phyloP scores from a whole-genome alignment of 2,888 invertebrate species.

The Pandemis heparana region DNA sequence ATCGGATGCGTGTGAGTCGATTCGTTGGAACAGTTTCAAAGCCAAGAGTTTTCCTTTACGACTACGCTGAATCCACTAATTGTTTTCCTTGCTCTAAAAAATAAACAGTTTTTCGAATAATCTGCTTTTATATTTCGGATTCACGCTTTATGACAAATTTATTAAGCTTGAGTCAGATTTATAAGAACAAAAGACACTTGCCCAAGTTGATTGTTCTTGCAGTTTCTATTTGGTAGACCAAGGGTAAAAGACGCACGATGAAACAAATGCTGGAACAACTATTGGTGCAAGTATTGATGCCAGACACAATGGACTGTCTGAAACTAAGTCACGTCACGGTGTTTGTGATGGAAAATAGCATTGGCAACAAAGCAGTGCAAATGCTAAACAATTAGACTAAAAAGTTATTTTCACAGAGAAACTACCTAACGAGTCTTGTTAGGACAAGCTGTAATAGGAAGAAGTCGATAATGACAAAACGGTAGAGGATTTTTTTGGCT shows the following conservation, averaged over 20 bases:
- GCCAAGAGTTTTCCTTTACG: constrained; percentile 43
- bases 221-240: neutral
- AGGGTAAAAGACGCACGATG: neutral
- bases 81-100: constrained; percentile 20
- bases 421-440: neutral
- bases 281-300: neutral
- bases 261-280: neutral
- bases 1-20: constrained; percentile 32
- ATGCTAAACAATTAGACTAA: neutral
- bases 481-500: neutral
- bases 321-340: neutral
- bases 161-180: constrained; percentile 19
- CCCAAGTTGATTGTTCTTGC: neutral
- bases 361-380: neutral
- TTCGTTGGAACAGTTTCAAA: constrained; percentile 44
- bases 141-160: constrained; percentile 1
- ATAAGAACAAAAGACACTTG: constrained; percentile 8
- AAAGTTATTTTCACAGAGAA: neutral
- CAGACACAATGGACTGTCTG: neutral
- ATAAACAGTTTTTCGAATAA: constrained; percentile 15
- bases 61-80: constrained; percentile 24
- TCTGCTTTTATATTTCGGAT: neutral
- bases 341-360: constrained; percentile 12
- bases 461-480: neutral
- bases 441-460: neutral